Evolutionary conservation across 2,797 vertebrate species (phyloP).

Genomic region (Sebastes oblongus): DNA sequence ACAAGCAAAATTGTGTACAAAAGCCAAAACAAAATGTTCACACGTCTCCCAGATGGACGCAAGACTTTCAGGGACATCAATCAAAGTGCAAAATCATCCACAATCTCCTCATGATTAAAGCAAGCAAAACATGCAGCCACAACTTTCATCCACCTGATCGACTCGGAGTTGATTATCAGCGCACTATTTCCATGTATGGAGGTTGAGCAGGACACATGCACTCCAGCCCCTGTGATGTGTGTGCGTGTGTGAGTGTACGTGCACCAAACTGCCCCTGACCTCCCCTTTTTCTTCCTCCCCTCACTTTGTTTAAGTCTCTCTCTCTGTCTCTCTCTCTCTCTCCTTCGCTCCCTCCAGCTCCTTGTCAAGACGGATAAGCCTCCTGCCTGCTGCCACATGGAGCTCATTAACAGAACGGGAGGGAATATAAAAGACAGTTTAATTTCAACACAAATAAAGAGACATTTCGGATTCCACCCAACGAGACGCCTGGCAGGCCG

Average conservation of each 20-base stretch:
- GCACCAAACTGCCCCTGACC: slow-evolving; percentile 40
- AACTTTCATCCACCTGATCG: slow-evolving; percentile 26
- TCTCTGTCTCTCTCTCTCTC: slow-evolving; percentile 30
- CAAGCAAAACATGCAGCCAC: neutral
- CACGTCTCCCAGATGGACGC: slow-evolving; percentile 43
- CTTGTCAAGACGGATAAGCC: slow-evolving; percentile 69
- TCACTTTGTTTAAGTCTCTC: slow-evolving; percentile 51
- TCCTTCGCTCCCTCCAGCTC: slow-evolving; percentile 54
- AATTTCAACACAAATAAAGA: slow-evolving; percentile 83
- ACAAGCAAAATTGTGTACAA: slow-evolving; percentile 45
- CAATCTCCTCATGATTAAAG: slow-evolving; percentile 50
- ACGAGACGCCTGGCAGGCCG: slow-evolving; percentile 60
- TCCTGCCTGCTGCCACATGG: slow-evolving; percentile 76
- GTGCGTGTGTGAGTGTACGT: neutral
- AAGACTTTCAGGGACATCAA: slow-evolving; percentile 41
- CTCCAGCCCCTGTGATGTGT: neutral
- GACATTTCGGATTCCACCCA: slow-evolving; percentile 75
- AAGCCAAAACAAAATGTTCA: slow-evolving; percentile 55
- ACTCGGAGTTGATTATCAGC: neutral
- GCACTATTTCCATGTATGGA: slow-evolving; percentile 17
- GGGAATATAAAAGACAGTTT: slow-evolving; percentile 77
- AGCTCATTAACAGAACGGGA: slow-evolving; percentile 74
- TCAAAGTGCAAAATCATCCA: slow-evolving; percentile 44
- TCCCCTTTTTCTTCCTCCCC: slow-evolving; percentile 38
- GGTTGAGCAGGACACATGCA: neutral